A percentile compares a stretch with the other conserved stretches of the same genome.
Evolutionary conservation across 2,797 vertebrate genomes (phyloP).

Genomic region (Sebastes iracundus): DNA sequence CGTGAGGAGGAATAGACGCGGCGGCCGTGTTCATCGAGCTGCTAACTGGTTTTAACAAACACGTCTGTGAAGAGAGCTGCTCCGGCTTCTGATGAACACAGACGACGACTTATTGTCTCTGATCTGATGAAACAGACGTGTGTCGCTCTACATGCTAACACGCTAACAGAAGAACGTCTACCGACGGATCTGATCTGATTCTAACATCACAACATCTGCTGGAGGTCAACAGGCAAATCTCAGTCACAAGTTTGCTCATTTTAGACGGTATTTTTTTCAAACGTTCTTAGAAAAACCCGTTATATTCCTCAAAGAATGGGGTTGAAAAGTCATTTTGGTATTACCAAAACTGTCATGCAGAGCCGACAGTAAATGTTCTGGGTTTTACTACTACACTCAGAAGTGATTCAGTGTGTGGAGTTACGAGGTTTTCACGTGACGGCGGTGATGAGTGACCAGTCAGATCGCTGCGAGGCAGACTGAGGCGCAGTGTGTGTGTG

Average conservation of each 20-base stretch:
- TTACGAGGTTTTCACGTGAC: not conserved
- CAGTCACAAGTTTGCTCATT: not conserved
- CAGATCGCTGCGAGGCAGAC: conserved; percentile 1
- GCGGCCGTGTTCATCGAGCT: conserved; percentile 38
- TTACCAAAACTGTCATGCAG: too few relatives aligned
- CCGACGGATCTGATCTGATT: too few relatives aligned
- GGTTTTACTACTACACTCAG: too few relatives aligned
- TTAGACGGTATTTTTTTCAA: not conserved
- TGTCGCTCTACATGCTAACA: too few relatives aligned
- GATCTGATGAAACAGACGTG: not conserved
- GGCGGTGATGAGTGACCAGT: not conserved
- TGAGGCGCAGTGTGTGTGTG: not conserved
- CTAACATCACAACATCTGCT: not conserved
- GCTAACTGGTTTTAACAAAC: conserved; percentile 33
- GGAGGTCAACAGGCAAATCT: not conserved
- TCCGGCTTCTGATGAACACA: conserved; percentile 26
- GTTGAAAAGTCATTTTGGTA: too few relatives aligned
- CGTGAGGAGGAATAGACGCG: conserved; percentile 71
- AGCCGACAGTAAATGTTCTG: too few relatives aligned
- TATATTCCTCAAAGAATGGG: too few relatives aligned
- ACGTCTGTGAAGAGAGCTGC: conserved; percentile 25
- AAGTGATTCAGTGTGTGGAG: not conserved
- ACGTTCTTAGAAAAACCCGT: too few relatives aligned
- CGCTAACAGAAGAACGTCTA: too few relatives aligned
- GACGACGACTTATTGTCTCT: conserved; percentile 23